These are phyloP conservation scores for Columba guinea DNA, from an alignment of 2,797 vertebrate species.

Conservation along the genomic window DNA sequence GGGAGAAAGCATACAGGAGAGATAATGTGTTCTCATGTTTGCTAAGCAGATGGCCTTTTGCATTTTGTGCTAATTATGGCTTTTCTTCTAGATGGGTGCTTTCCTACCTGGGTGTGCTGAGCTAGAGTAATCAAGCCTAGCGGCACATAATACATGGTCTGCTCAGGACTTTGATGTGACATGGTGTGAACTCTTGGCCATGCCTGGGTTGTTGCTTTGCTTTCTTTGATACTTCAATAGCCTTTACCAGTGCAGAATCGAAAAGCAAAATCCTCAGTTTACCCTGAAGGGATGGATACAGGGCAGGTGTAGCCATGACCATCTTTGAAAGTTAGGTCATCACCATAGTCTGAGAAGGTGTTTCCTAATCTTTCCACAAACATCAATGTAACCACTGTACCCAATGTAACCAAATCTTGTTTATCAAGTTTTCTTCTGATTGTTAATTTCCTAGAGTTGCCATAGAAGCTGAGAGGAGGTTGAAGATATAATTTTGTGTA, in stretches of 20 bases:
- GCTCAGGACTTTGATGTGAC: neutral
- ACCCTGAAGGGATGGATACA: neutral
- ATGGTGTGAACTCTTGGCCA: neutral
- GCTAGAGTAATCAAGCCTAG: neutral
- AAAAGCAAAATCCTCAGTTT: neutral
- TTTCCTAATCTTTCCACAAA: neutral
- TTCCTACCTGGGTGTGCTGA: neutral
- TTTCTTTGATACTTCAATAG: neutral
- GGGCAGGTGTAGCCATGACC: neutral
- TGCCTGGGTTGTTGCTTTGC: neutral
- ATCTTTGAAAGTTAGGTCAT: neutral
- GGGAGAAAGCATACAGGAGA: neutral
- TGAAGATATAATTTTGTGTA: neutral
- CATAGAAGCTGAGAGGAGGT: neutral
- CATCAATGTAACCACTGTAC: neutral
- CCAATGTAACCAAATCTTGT: neutral
- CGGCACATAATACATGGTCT: neutral
- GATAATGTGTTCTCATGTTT: neutral
- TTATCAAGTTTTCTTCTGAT: neutral
- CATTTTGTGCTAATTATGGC: neutral
- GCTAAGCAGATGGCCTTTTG: neutral
- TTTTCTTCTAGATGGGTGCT: neutral
- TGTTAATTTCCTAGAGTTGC: neutral
- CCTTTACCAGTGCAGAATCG: neutral
- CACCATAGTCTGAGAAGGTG: rapidly evolving